Base-by-base conservation (phyloP, 2,113 vertebrate species). In the Eurystomus gularis region DNA sequence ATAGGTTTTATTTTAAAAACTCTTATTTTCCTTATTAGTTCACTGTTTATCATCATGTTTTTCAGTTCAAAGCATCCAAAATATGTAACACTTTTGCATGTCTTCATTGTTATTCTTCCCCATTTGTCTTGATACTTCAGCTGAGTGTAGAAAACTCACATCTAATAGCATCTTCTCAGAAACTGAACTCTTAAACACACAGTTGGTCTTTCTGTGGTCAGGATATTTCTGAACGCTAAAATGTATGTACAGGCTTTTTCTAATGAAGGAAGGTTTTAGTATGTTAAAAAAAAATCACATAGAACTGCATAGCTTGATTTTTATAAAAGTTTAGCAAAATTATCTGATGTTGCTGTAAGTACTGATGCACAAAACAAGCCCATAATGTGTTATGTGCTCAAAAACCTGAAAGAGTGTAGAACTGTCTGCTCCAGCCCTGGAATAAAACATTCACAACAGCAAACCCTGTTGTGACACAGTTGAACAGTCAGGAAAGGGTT, bases 401-500 rank as follows among this genome's bases (percentile, higher is more conserved):
- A 25, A 93, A 85, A 21, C 23, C 33, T 21, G 16, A 33, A 64
- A 62, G 46, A 68, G 20, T 18, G 10, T 90, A 64, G 66, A 88
- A 61, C 12, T 62, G 2, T 46, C 58, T 73, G 21, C 75, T 94
- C 11, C 40, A 79, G 17, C 19, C 31, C 39, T 65, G 46, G 7
- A 70, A 62, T 39, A 37, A 73, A 77, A 25, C 39, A 35, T 44
- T 86, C 16, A 39, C 42, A 55, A 23, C 17, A 77, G 75, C 28
- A 88, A 77, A 51, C 4, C 8, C 26, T 33, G 26, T 48, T 91
- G 64, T 78, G 76, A 84, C 20, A 37, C 93, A 65, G 72, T 97
- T 95, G 94, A 95, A 71, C 57, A 61, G 86, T n/a, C 48, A 93
- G 73, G 83, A 95, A 95, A 76, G 93, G 48, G 91, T 97, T 97